Conservation (phyloP, 2,797 vertebrate genomes). For the Sebastes nivosus region DNA sequence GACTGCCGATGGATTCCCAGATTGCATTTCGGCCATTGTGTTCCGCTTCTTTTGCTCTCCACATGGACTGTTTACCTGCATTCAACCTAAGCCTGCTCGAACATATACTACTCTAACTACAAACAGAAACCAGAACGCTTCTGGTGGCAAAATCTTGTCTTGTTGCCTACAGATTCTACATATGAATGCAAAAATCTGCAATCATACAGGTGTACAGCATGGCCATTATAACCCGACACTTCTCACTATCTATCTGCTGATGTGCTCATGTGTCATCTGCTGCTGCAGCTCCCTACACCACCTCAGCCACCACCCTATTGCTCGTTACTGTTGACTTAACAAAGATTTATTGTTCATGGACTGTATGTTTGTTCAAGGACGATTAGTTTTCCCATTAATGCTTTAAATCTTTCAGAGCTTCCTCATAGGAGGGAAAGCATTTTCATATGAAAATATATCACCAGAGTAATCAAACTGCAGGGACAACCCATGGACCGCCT, state of each 20-base stretch:
- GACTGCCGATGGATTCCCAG: too few relatives aligned
- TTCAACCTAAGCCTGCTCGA: background rate
- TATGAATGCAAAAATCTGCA: too few relatives aligned
- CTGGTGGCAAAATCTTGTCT: too few relatives aligned
- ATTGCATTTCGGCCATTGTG: too few relatives aligned
- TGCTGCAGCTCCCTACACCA: background rate
- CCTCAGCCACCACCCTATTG: too few relatives aligned
- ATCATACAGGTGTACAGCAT: too few relatives aligned
- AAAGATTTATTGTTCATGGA: background rate
- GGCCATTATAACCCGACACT: too few relatives aligned
- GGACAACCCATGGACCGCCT: background rate
- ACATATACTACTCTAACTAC: too few relatives aligned
- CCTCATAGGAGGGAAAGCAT: background rate
- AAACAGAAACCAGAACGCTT: too few relatives aligned
- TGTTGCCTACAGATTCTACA: too few relatives aligned
- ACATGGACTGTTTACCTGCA: background rate
- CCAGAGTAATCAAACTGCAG: background rate
- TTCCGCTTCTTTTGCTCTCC: background rate
- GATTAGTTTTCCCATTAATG: background rate
- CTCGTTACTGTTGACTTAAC: background rate
- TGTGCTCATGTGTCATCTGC: too few relatives aligned
- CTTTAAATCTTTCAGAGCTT: background rate
- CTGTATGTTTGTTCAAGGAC: background rate
- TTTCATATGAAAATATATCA: background rate
- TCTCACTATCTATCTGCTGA: background rate